phyloP scores from a whole-genome alignment of 1,140 invertebrate genomes.

The Pseudobourletiella spinata region DNA sequence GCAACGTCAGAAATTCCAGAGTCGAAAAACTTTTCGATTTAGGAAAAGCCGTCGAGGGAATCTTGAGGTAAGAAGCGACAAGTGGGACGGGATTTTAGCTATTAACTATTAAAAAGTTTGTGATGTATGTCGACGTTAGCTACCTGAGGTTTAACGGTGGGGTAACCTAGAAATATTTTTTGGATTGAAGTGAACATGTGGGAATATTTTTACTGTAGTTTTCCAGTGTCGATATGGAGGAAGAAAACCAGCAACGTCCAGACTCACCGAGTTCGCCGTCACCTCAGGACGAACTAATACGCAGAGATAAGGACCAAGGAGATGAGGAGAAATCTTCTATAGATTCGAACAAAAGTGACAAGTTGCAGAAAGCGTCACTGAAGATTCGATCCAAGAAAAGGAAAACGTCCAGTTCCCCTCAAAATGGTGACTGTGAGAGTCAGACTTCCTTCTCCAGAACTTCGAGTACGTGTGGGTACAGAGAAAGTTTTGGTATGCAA shows the following conservation, averaged over 20 bases:
- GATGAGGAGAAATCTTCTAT: slow-evolving; percentile 18
- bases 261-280: slow-evolving; percentile 21
- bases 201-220: too few relatives aligned
- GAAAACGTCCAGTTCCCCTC: slow-evolving; percentile 31
- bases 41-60: slow-evolving; percentile 60
- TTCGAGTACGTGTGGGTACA: slow-evolving; percentile 33
- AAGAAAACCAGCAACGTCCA: slow-evolving; percentile 9
- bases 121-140: too few relatives aligned
- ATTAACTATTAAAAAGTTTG: too few relatives aligned
- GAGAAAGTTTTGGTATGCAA: slow-evolving; percentile 36
- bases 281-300: slow-evolving; percentile 18
- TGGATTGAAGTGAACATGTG: too few relatives aligned
- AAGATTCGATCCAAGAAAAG: slow-evolving; percentile 29
- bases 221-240: slow-evolving; percentile 32
- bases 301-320: slow-evolving; percentile 2
- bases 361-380: slow-evolving; percentile 18
- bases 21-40: slow-evolving; percentile 83
- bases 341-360: slow-evolving; percentile 7
- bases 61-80: slow-evolving; percentile 45
- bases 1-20: slow-evolving; percentile 85
- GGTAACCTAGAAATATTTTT: too few relatives aligned
- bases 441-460: slow-evolving; percentile 35
- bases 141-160: too few relatives aligned
- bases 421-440: slow-evolving; percentile 32
- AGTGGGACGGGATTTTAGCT: too few relatives aligned